A percentile compares a stretch with the other conserved stretches of the same genome.
Evolutionary conservation across 2,797 vertebrate genomes (phyloP).

Genomic region (Bryconaethiops microstoma): DNA sequence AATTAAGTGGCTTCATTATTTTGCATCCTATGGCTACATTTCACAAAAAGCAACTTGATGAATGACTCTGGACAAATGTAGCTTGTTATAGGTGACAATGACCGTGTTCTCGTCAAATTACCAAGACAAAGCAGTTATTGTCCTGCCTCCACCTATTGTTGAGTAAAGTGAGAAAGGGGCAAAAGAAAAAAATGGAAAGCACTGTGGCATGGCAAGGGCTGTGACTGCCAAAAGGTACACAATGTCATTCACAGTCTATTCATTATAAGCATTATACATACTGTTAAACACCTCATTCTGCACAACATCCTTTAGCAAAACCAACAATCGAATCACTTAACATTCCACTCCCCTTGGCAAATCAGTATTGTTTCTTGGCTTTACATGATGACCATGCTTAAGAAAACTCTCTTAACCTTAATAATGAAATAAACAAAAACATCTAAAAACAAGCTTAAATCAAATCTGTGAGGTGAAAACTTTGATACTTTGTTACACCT

Average conservation of each 20-base stretch:
- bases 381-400: background rate
- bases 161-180: conserved; percentile 38
- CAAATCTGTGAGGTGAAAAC: too few species aligned
- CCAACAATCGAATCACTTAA: conserved; percentile 47
- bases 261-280: conserved; percentile 45
- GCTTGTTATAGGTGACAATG: background rate
- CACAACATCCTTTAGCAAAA: conserved; percentile 47
- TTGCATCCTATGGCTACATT: background rate
- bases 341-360: conserved; percentile 27
- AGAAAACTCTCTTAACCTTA: background rate
- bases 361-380: conserved; percentile 10
- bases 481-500: too few species aligned
- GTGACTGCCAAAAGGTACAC: conserved; percentile 31
- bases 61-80: too few species aligned
- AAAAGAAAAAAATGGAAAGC: conserved; percentile 35
- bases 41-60: background rate
- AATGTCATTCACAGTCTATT: conserved; percentile 52
- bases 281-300: conserved; percentile 50
- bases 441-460: too few species aligned
- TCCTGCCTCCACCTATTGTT: conserved; percentile 16
- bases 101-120: background rate
- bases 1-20: background rate
- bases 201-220: conserved; percentile 19
- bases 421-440: too few species aligned
- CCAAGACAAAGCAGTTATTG: background rate